Base-by-base conservation (phyloP, 2,888 invertebrate genomes). In the Philhelius pedissequus region DNA sequence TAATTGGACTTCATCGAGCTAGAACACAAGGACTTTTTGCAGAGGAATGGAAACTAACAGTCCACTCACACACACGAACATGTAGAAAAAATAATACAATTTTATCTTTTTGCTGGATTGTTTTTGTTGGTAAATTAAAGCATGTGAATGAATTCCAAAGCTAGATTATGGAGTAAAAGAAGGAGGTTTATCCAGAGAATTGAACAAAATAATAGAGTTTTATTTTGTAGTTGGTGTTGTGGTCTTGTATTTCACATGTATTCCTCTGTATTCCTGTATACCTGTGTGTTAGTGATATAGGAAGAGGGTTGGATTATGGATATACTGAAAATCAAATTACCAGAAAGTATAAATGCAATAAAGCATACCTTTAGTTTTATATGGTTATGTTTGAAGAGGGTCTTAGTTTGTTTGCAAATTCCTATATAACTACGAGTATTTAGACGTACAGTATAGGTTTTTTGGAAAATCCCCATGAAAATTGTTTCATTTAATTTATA, bases 251-350 rank as follows among this genome's bases (percentile, higher is more conserved):
- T 48, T n/a, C n/a, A n/a, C n/a, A n/a, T n/a, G n/a, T n/a, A n/a
- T n/a, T n/a, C n/a, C n/a, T n/a, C n/a, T 35, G 3, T 13, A 4
- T 20, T 18, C 20, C 20, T 22, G 22, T 48, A 13, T 25, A 25
- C 13, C 15, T 13, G 7, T 8, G 4, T 0, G 32, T 11, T 13
- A 32, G 32, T 13, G 32, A 7, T 32, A 27, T 0, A 35, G n/a
- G 20, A 35, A 20, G n/a, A 35, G 35, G 9, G 60, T 25, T 40
- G 38, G 13, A 35, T 25, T 48, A 25, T 48, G 13, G 18, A 54
- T 54, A 54, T 54, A 13, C 56, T 56, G 56, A 35, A 60, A 60
- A 60, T 60, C 60, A 60, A 60, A 60, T 60, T 60, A 60, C 60
- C 38, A 40, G 25, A 60, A 25, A 60, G 60, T 15, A 60, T 27